These are phyloP conservation scores for Danio albolineatus DNA, from an alignment of 2,797 vertebrate genomes.

Conservation along the genomic window DNA sequence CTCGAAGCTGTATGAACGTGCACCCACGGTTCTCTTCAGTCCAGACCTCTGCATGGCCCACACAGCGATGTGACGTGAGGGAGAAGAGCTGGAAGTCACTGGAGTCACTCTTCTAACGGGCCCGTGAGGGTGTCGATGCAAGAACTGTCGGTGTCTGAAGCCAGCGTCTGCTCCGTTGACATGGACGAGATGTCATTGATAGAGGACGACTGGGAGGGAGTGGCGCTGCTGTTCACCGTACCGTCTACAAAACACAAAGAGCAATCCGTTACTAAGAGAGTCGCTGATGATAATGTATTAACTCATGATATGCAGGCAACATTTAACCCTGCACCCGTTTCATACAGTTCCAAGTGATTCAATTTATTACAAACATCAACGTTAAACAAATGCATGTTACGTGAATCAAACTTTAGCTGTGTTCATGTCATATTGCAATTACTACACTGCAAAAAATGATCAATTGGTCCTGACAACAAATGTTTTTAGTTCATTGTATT, in stretches of 20 bases:
- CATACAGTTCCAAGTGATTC: too few relatives aligned
- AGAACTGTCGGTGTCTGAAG: conserved; percentile 98
- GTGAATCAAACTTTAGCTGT: too few relatives aligned
- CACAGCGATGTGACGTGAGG: conserved; percentile 25
- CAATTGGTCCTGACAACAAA: too few relatives aligned
- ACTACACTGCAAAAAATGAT: too few relatives aligned
- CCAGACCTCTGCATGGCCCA: conserved; percentile 40
- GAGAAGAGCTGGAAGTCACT: conserved; percentile 73
- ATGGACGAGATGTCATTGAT: conserved; percentile 99
- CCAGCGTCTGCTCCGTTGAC: conserved; percentile 98
- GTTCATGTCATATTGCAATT: too few relatives aligned
- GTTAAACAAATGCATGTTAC: too few relatives aligned
- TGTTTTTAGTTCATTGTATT: too few relatives aligned
- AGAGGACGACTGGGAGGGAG: conserved; percentile 94
- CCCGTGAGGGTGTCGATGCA: conserved; percentile 94
- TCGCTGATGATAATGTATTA: neutral
- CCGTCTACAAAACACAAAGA: conserved; percentile 79
- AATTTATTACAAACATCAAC: too few relatives aligned
- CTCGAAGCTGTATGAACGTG: conserved; percentile 21
- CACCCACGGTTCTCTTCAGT: conserved; percentile 44
- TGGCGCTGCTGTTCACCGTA: conserved; percentile 87
- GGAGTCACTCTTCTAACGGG: conserved; percentile 88
- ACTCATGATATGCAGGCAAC: neutral
- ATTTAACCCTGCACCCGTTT: neutral
- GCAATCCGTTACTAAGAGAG: conserved; percentile 11